These are phyloP conservation scores for Agrochola lychnidis DNA, from an alignment of 2,888 invertebrate species.

Conservation along the genomic window DNA sequence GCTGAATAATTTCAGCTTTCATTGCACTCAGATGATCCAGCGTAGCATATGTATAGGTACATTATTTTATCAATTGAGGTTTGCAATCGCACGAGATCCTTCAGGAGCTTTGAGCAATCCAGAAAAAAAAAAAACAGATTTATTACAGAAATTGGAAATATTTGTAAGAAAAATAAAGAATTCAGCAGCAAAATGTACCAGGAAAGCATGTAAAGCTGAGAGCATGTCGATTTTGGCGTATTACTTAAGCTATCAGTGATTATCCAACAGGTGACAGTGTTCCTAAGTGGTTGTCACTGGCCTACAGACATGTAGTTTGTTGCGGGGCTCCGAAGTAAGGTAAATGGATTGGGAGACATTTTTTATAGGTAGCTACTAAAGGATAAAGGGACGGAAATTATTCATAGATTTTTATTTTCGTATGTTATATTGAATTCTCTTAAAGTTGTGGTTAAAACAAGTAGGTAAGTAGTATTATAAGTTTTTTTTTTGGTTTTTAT, in stretches of 20 bases:
- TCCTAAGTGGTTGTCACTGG: slow-evolving; percentile 60
- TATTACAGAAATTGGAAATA: neutral
- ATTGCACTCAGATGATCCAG: too few relatives aligned
- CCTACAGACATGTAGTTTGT: slow-evolving; percentile 37
- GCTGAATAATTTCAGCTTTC: too few relatives aligned
- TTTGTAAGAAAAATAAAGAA: neutral
- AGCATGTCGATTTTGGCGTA: slow-evolving; percentile 38
- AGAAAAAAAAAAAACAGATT: too few relatives aligned
- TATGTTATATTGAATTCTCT: neutral
- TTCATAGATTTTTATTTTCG: neutral
- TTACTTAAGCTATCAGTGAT: slow-evolving; percentile 53
- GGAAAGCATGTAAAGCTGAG: slow-evolving; percentile 25
- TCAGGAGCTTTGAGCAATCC: too few relatives aligned
- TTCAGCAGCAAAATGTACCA: slow-evolving; percentile 23
- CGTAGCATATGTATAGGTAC: too few relatives aligned
- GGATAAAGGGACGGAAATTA: neutral
- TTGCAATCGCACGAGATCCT: too few relatives aligned
- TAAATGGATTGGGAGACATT: neutral
- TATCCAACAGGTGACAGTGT: slow-evolving; percentile 41
- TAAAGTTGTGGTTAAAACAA: neutral
- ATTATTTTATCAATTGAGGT: too few relatives aligned
- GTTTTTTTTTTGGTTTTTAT: neutral
- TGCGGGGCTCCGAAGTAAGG: slow-evolving; percentile 19
- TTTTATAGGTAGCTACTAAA: neutral
- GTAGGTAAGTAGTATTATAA: too few relatives aligned